These are phyloP conservation scores for Axinella damicornis DNA, from an alignment of 37 sponge, comb jelly and placozoan species.

Conservation along the genomic window DNA sequence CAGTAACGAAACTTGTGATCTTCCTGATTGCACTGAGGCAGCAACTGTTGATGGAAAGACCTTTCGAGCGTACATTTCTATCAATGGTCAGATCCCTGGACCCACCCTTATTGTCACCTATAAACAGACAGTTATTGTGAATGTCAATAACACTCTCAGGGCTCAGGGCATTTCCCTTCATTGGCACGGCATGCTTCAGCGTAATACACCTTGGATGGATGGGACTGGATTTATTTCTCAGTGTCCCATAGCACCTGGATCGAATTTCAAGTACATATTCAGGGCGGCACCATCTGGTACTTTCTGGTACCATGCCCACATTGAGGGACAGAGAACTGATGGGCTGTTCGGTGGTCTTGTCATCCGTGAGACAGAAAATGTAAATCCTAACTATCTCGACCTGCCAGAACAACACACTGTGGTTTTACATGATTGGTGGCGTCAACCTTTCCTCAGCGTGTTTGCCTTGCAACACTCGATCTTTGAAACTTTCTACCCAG, in stretches of 20 bases:
- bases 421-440: slow-evolving; percentile 74
- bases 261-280: slow-evolving; percentile 66
- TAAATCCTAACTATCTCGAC: slow-evolving; percentile 16
- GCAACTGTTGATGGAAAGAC: slow-evolving; percentile 70
- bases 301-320: slow-evolving; percentile 91
- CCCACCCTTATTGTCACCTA: slow-evolving; percentile 76
- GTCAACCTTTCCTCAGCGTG: slow-evolving; percentile 22
- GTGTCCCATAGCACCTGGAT: slow-evolving; percentile 77
- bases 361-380: slow-evolving; percentile 39
- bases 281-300: slow-evolving; percentile 69
- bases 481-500: slow-evolving; percentile 19
- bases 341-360: slow-evolving; percentile 77
- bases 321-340: slow-evolving; percentile 65
- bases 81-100: slow-evolving; percentile 78
- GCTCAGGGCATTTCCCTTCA: slow-evolving; percentile 62
- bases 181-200: slow-evolving; percentile 89
- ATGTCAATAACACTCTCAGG: slow-evolving; percentile 61
- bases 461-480: slow-evolving; percentile 25
- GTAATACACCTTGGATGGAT: slow-evolving; percentile 83
- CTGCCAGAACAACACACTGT: slow-evolving; percentile 60
- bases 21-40: slow-evolving; percentile 43
- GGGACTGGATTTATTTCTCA: slow-evolving; percentile 77
- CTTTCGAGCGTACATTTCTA: slow-evolving; percentile 44
- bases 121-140: slow-evolving; percentile 50
- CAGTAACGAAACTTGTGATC: too few species aligned